A percentile compares a stretch with the other conserved stretches of the same genome.
phyloP scores from a whole-genome alignment of 2,797 vertebrate genomes.

The Myotis vivesi region DNA sequence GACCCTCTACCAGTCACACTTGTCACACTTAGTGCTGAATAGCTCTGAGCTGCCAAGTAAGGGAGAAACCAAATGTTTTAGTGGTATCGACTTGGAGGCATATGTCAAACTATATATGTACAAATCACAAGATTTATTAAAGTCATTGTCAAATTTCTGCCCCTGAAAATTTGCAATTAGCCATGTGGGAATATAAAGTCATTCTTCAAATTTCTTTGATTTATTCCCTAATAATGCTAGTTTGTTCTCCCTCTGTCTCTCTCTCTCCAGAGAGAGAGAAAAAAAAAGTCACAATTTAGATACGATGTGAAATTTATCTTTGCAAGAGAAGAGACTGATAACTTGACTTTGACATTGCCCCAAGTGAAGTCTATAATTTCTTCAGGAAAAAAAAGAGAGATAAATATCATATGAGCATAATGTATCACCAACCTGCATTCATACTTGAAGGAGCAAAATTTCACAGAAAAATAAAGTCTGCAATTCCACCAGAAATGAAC shows the following conservation, averaged over 20 bases:
- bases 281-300: not conserved
- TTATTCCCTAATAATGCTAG: not conserved
- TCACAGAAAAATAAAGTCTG: not conserved
- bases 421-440: not conserved
- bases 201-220: not conserved
- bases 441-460: not conserved
- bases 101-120: conserved; percentile 52
- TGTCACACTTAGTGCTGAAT: conserved; percentile 52
- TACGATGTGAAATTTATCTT: not conserved
- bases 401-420: not conserved
- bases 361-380: conserved; percentile 4
- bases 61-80: conserved; percentile 41
- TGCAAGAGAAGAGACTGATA: not conserved
- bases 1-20: conserved; percentile 68
- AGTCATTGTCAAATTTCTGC: not conserved
- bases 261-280: not conserved
- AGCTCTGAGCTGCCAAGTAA: not conserved
- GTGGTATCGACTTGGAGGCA: not conserved
- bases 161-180: conserved; percentile 38
- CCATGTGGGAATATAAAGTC: not conserved
- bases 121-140: conserved; percentile 33
- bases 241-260: not conserved
- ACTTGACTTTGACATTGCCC: not conserved
- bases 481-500: not conserved
- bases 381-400: not conserved